Base-by-base conservation (phyloP, 2,797 vertebrate species). In the Thripadectes ignobilis region DNA sequence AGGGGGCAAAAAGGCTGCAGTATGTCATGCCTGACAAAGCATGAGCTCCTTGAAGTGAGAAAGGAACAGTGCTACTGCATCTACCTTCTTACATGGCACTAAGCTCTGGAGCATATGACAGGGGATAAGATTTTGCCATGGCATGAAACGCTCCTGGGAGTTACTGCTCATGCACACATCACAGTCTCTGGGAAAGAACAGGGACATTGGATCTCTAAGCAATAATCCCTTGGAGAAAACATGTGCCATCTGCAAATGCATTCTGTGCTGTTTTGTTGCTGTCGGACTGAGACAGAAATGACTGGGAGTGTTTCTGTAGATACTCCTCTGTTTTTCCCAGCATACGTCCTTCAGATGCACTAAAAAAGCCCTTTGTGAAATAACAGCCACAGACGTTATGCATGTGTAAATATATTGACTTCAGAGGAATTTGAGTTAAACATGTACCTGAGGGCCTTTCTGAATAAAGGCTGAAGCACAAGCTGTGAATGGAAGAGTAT, bases 41-140 rank as follows among this genome's bases (percentile, higher is more conserved):
- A 10, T 29, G 29, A 77, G 34, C 32, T 66, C 52, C 4, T 3
- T 61, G 52, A 87, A 71, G 5, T 0, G 18, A 58, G 63, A 55
- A 93, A 59, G 22, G 17, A 68, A 14, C 0, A 1, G 23, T 3
- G 36, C 15, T 72, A 17, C 19, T 29, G 21, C 43, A 48, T 11
- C 12, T 3, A 16, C 8, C 4, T 57, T 23, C 19, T 51, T 23
- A 21, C 2, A 1, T 0, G 7, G 8, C 54, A 22, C 39, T 29
- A 12, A 57, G 39, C 29, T 89, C 61, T 43, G 61, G 32, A 73
- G 59, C 0, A 0, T 22, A 18, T 0, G 0, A 48, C 6, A 0
- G 0, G 32, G 27, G 30, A 73, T 7, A 30, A 0, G 2, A 16
- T 73, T 67, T 73, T 89, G 20, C 29, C 32, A n/a, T 3, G 18